A percentile compares a stretch with the other conserved stretches of the same genome.
Conservation (phyloP, 1,140 invertebrate species). For the Colletes gigas region DNA sequence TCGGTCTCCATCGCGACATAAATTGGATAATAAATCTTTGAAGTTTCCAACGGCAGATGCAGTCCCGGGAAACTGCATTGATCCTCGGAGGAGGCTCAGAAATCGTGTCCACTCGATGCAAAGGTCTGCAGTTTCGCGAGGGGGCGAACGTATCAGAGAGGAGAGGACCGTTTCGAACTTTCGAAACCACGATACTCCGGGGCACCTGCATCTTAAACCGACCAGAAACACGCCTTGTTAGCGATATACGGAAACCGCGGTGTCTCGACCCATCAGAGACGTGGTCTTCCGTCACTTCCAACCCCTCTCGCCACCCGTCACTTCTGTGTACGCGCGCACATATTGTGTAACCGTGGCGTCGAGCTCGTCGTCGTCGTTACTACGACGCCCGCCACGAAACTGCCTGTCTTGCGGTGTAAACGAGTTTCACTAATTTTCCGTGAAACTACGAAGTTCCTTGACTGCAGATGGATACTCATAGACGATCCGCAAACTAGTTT, state of each 20-base stretch:
- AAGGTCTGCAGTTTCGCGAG: conserved; percentile 33
- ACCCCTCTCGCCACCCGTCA: neutral
- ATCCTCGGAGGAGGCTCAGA: neutral
- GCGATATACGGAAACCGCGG: conserved; percentile 29
- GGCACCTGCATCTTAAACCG: conserved; percentile 11
- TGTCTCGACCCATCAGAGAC: conserved; percentile 39
- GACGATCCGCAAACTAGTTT: conserved; percentile 33
- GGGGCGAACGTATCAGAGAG: neutral
- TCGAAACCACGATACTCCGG: conserved; percentile 28
- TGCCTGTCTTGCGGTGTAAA: conserved; percentile 62
- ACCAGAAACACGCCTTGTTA: conserved; percentile 53
- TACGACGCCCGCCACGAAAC: conserved; percentile 54
- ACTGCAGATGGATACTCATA: conserved; percentile 50
- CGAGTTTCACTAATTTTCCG: conserved; percentile 64
- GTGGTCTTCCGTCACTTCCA: neutral
- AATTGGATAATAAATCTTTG: conserved; percentile 48
- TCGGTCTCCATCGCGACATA: conserved; percentile 31
- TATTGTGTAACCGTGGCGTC: conserved; percentile 11
- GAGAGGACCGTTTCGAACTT: neutral
- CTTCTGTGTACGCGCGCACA: conserved; percentile 1
- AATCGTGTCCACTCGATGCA: conserved; percentile 31
- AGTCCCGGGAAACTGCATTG: conserved; percentile 15
- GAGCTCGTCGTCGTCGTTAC: conserved; percentile 50
- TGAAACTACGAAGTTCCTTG: conserved; percentile 50
- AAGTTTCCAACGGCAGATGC: neutral